Evolutionary conservation across 1,140 invertebrate species (phyloP).

Genomic region (Leptinotarsa texana): DNA sequence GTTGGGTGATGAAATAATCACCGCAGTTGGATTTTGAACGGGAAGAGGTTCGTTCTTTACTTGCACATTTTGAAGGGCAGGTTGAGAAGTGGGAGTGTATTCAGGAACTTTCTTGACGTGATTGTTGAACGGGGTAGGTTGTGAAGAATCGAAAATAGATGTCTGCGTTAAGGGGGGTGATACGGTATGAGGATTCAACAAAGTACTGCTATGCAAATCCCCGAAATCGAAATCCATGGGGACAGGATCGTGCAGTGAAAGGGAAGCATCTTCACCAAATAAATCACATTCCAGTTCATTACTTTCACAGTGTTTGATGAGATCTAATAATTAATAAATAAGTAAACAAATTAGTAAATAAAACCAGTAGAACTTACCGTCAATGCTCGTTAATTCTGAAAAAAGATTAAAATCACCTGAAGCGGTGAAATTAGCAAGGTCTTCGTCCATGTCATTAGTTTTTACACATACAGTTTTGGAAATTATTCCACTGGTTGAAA

Average conservation of each 20-base stretch:
- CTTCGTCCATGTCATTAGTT: constrained; percentile 48
- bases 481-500: constrained; percentile 22
- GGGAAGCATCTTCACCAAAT: constrained; percentile 49
- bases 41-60: constrained; percentile 24
- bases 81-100: constrained; percentile 13
- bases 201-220: constrained; percentile 40
- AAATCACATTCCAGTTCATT: constrained; percentile 50
- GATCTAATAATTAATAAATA: constrained; percentile 47
- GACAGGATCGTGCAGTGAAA: constrained; percentile 49
- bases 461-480: constrained; percentile 26
- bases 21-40: constrained; percentile 34
- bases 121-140: neutral
- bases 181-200: constrained; percentile 40
- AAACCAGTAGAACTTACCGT: constrained; percentile 49
- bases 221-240: constrained; percentile 45
- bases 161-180: constrained; percentile 34
- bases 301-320: constrained; percentile 52
- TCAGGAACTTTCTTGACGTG: constrained; percentile 1
- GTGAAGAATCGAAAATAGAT: constrained; percentile 28
- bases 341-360: constrained; percentile 14
- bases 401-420: constrained; percentile 51
- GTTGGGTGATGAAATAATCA: constrained; percentile 48
- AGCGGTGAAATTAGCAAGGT: constrained; percentile 40
- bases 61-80: constrained; percentile 31
- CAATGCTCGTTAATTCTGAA: constrained; percentile 48